These are phyloP conservation scores for Hozukius guyotensis DNA, from an alignment of 2,797 vertebrate genomes.

Conservation along the genomic window DNA sequence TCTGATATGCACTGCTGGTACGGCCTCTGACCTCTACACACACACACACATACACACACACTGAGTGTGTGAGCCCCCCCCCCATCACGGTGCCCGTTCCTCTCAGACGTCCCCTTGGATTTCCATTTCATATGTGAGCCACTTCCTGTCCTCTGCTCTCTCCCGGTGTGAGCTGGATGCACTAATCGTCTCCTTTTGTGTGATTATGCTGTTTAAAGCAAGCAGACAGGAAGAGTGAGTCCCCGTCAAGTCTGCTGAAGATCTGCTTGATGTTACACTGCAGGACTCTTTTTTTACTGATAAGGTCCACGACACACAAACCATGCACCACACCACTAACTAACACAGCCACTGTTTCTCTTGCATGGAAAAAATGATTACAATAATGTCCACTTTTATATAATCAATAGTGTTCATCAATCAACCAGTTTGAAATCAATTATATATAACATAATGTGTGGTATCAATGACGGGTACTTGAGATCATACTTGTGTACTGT, in stretches of 20 bases:
- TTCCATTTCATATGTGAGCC: conserved; percentile 9
- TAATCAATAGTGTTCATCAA: too few relatives aligned
- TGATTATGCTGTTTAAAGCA: conserved; percentile 32
- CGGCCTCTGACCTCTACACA: background rate
- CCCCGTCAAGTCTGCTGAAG: background rate
- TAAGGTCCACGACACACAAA: background rate
- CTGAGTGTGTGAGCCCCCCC: background rate
- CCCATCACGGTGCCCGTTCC: conserved; percentile 16
- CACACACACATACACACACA: background rate
- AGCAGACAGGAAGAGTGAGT: conserved; percentile 6
- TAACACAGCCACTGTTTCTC: background rate
- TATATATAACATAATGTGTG: too few relatives aligned
- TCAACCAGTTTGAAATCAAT: too few relatives aligned
- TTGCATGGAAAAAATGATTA: too few relatives aligned
- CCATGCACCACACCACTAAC: background rate
- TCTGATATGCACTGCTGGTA: conserved; percentile 4
- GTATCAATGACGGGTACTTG: too few relatives aligned
- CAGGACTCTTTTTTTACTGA: background rate
- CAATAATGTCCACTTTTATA: too few relatives aligned
- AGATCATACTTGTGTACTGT: too few relatives aligned
- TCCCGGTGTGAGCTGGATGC: background rate
- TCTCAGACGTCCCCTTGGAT: conserved; percentile 34
- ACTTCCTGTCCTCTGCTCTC: background rate
- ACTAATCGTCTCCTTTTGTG: conserved; percentile 8
- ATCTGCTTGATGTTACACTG: conserved; percentile 21